Evolutionary conservation across 2,113 vertebrate species (phyloP).

Genomic region (Etheostoma spectabile): DNA sequence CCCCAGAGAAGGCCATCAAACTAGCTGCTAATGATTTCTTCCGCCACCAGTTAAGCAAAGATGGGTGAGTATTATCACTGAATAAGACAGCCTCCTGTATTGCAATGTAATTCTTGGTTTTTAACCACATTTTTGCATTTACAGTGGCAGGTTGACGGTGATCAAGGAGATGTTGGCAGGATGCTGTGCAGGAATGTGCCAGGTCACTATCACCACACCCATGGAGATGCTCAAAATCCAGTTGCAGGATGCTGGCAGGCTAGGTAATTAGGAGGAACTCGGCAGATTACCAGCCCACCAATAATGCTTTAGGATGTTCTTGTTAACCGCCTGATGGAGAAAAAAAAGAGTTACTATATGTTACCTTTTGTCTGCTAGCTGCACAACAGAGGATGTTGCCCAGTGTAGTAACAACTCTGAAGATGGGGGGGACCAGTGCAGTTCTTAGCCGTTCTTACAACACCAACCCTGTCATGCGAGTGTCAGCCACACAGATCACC

Average conservation of each 20-base stretch:
- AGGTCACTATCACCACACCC: conserved; percentile 87
- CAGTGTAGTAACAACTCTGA: conserved; percentile 71
- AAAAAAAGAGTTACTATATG: not conserved
- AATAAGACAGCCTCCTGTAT: not conserved
- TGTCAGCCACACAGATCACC: conserved; percentile 85
- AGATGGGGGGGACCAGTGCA: conserved; percentile 78
- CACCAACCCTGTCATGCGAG: conserved; percentile 67
- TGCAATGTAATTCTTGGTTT: not conserved
- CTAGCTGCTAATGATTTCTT: conserved; percentile 88
- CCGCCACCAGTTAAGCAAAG: conserved; percentile 82
- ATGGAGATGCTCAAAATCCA: conserved; percentile 92
- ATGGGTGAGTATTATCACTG: conserved; percentile 77
- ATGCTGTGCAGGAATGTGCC: conserved; percentile 88
- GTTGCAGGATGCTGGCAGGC: conserved; percentile 88
- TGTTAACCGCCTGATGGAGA: not conserved
- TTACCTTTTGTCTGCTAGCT: conserved; percentile 62
- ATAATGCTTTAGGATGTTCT: not conserved
- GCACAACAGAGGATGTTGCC: conserved; percentile 84
- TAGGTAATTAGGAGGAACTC: conserved; percentile 71
- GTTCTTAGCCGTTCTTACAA: conserved; percentile 83
- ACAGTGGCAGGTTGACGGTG: conserved; percentile 80
- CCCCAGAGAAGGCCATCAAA: conserved; percentile 88
- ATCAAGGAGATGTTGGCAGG: conserved; percentile 88
- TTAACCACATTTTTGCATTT: not conserved
- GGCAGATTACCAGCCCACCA: not conserved